Evolutionary conservation across 2,888 invertebrate genomes (phyloP), one percentile per base, ranked within the genome.

Genomic region (Hemicrepidius hirtus): DNA sequence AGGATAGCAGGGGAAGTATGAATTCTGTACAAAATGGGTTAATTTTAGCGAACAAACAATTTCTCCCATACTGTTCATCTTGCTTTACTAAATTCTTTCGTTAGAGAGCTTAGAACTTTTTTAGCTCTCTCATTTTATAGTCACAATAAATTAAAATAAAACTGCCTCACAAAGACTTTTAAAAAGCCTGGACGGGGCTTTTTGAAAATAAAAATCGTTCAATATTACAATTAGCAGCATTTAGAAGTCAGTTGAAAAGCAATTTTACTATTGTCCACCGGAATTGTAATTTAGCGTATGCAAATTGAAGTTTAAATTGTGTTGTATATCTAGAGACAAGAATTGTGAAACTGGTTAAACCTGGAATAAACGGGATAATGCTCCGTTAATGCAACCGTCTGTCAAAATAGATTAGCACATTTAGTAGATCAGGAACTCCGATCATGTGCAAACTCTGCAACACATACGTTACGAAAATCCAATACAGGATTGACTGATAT

Each of bases 321-420:
- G 73, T 68, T 71, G 63, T 60, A 24, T 67, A 63, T 68, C 44
- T 64, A 44, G 50, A 44, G 50, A 40, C 35, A 59, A 57, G 37
- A 18, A 37, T 57, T 49, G 66, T 46, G 68, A 35, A 57, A 53
- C 57, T 65, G 40, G 64, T 60, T 68, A 66, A 66, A 71, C 64
- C 72, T 65, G 62, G 59, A 67, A 53, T 60, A 60, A 66, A 32
- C 35, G 68, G 49, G 73, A 76, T 77, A 75, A 74, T 75, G 75
- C 75, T 75, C 73, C 71, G 71, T 71, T 76, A 78, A 78, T 76
- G 76, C 77, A 76, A 74, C 75, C 71, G 71, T 65, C 76, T 76
- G 78, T 78, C 77, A 78, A 77, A 76, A 68, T 73, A 76, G 73
- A 79, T 79, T 79, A 78, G 73, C 74, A 46, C 64, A 75, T 77